Conservation (phyloP, 2,113 vertebrate genomes). For the Anhinga anhinga region DNA sequence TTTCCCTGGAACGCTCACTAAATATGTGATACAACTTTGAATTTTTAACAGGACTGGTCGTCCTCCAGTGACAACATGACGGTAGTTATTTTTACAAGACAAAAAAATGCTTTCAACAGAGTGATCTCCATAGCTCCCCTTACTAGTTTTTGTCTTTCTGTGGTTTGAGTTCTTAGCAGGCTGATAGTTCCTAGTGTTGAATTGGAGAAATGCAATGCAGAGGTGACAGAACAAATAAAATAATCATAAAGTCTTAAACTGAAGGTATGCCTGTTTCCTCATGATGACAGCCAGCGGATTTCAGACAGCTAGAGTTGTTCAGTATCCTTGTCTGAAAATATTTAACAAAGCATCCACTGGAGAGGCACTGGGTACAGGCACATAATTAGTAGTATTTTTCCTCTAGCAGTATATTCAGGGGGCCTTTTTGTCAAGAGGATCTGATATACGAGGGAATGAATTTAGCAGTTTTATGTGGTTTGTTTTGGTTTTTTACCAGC, state of each 20-base stretch:
- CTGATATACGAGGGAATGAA: fast-evolving
- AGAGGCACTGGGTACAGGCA: background rate
- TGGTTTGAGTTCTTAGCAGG: background rate
- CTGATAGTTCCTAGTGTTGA: background rate
- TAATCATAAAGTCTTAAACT: background rate
- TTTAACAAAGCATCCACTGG: background rate
- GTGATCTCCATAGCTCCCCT: background rate
- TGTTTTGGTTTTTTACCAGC: background rate
- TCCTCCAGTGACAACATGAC: background rate
- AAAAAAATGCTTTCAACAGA: background rate
- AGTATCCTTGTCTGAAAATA: background rate
- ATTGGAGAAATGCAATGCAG: background rate
- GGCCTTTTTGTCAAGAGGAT: background rate
- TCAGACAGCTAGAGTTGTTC: background rate
- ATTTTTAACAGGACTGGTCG: background rate
- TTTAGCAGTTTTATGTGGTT: background rate
- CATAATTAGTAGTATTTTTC: background rate
- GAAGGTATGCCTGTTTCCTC: background rate
- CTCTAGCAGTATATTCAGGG: background rate
- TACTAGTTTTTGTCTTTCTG: background rate
- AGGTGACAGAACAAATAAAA: conserved; percentile 3
- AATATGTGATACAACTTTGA: background rate
- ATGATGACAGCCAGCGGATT: background rate
- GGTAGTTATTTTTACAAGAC: background rate
- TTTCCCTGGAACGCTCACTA: background rate